Evolutionary conservation across 2,113 vertebrate species (phyloP), one percentile per base, ranked within the genome.

Genomic region (Balaeniceps rex): DNA sequence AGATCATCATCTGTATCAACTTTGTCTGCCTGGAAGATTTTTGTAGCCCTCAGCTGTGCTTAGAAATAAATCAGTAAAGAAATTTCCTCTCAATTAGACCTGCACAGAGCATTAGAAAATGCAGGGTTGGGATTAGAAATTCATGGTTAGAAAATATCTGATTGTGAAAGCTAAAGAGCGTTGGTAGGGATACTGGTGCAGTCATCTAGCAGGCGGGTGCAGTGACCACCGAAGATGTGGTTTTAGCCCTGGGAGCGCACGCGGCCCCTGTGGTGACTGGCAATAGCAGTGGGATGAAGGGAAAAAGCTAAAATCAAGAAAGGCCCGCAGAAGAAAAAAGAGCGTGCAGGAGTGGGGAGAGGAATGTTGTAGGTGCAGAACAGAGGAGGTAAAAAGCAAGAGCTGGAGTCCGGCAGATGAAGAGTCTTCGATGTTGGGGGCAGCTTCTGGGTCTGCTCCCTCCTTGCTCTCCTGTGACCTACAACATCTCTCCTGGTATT

Each of bases 191-290:
- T 23, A 4, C 5, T 29, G 15, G 36, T 65, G 34, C 28, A 23
- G 34, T 26, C 24, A 19, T 31, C 52, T 36, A 22, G 40, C 24
- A 38, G 44, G 58, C 47, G 78, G 44, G 33, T 60, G 60, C 58
- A 28, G 42, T 28, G 70, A 78, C 28, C 9, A 4, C 0, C 0
- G 19, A 57, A 65, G 24, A 47, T 13, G 25, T 11, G 18, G 40
- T 21, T 72, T 54, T 49, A 55, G 25, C 38, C 22, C 51, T 54
- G 31, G 14, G 42, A 40, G 21, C 14, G 31, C 16, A 14, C 2
- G 1, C 24, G 55, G 47, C 23, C 90, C 31, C 51, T 44, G 70
- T 18, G 55, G 24, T 46, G 34, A 40, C 19, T 36, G n/a, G 34
- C 21, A 60, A 8, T 5, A 72, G 46, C 19, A 25, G 40, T 2